Conservation (phyloP, 2,888 invertebrate genomes). For the Leucophora obtusa region DNA sequence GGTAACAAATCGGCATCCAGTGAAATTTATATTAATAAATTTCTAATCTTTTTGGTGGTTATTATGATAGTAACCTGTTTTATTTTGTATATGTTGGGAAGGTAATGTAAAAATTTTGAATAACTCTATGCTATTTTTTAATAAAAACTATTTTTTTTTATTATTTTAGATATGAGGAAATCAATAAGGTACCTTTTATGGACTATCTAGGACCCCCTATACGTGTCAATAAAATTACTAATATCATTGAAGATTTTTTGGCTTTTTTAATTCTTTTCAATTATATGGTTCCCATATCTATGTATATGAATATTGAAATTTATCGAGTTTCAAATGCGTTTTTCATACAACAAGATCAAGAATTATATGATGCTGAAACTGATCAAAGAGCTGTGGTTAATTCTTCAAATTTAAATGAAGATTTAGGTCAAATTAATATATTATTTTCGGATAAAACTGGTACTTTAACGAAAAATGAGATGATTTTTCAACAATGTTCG, state of each 20-base stretch:
- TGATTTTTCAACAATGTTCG: slow-evolving; percentile 88
- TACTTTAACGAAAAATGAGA: slow-evolving; percentile 89
- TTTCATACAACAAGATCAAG: slow-evolving; percentile 87
- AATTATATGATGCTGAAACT: slow-evolving; percentile 82
- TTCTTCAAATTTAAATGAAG: slow-evolving; percentile 92
- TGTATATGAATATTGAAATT: slow-evolving; percentile 91
- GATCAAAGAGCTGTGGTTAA: slow-evolving; percentile 86
- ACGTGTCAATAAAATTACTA: slow-evolving; percentile 70
- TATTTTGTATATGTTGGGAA: slow-evolving; percentile 81
- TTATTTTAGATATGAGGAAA: slow-evolving; percentile 70
- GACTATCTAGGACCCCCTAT: slow-evolving; percentile 76
- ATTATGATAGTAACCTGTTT: slow-evolving; percentile 82
- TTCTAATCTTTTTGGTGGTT: slow-evolving; percentile 84
- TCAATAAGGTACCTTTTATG: slow-evolving; percentile 72
- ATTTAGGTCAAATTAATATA: slow-evolving; percentile 89
- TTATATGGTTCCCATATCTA: slow-evolving; percentile 91
- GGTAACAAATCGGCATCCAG: slow-evolving; percentile 85
- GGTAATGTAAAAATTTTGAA: slow-evolving; percentile 63
- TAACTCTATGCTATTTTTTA: background rate
- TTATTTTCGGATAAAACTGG: slow-evolving; percentile 92
- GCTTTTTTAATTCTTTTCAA: slow-evolving; percentile 88
- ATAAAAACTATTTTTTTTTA: slow-evolving; percentile 5
- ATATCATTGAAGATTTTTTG: slow-evolving; percentile 82
- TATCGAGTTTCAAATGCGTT: slow-evolving; percentile 83
- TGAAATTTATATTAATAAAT: slow-evolving; percentile 85